Evolutionary conservation across 2,797 vertebrate species (phyloP), one percentile per base, ranked within the genome.

Genomic region (Sebastes elongatus): DNA sequence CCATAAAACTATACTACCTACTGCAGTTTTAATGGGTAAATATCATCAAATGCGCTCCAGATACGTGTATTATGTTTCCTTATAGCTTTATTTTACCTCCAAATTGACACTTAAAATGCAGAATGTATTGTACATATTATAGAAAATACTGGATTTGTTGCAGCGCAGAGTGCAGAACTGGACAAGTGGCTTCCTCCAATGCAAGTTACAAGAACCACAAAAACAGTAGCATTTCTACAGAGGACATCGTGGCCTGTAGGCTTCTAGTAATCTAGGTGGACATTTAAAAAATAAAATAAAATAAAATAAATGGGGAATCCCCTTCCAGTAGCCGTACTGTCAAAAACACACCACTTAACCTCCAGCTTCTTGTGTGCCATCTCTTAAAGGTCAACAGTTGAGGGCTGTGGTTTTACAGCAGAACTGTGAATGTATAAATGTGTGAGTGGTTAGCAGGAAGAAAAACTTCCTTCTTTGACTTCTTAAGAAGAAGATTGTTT

Each of bases 371-470:
- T 1, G 14, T 62, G 30, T 69, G 22, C 23, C 2, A 0, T 61
- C 14, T 42, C 18, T 59, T 52, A 68, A 79, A 81, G 52, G 76
- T 18, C 68, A 78, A 11, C 2, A 8, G 10, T 32, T 18, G 2
- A 35, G 14, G 42, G 35, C 7, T 87, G 78, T 53, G 72, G 82
- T 81, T 85, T 84, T 27, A 59, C 49, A 76, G 56, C 60, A 23
- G 1, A 28, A 1, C 42, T 10, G 25, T 78, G 13, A 42, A 49
- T 71, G 30, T 80, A 25, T 80, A 22, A 63, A 9, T 38, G 16
- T 16, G n/a, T 33, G 10, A 49, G 22, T 20, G 1, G 10, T 38
- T 9, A 28, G 27, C 14, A 60, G 5, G 18, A 25, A 61, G 16
- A 65, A 25, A 22, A 35, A 22, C 25, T 10, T 65, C 35, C 32